A percentile compares a stretch with the other conserved stretches of the same genome.
Conservation (phyloP, 2,797 vertebrate species). For the Acanthurus lineatus region DNA sequence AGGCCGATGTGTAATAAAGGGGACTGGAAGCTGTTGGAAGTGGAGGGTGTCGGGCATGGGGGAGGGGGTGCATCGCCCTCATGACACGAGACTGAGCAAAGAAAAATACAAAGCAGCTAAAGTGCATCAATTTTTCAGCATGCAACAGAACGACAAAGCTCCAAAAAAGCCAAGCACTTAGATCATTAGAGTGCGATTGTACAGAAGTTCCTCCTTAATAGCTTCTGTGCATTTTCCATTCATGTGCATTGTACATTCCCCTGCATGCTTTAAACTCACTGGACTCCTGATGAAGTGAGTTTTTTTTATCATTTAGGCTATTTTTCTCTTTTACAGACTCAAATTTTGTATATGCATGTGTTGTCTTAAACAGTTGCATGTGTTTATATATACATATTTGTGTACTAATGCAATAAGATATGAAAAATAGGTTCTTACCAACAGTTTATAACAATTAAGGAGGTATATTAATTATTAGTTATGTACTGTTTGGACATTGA, state of each 20-base stretch:
- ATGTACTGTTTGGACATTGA: no score
- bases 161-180: constrained; percentile 71
- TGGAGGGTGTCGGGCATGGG: constrained; percentile 36
- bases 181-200: constrained; percentile 77
- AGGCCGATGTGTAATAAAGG: constrained; percentile 52
- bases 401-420: no score
- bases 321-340: background rate
- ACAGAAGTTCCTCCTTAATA: constrained; percentile 64
- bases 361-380: no score
- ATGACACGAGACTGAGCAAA: constrained; percentile 43
- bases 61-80: constrained; percentile 48
- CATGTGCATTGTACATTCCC: constrained; percentile 1
- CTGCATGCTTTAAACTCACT: background rate
- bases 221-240: constrained; percentile 50
- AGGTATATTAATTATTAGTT: no score
- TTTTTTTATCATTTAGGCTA: background rate
- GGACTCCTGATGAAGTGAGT: constrained; percentile 17
- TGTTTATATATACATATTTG: no score
- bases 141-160: constrained; percentile 50
- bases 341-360: background rate
- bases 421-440: no score
- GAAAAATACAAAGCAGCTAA: constrained; percentile 66
- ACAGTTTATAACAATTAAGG: no score
- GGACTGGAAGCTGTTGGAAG: constrained; percentile 44
- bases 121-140: constrained; percentile 78